Base-by-base conservation (phyloP, 2,888 invertebrate genomes). In the Campaea margaritaria region DNA sequence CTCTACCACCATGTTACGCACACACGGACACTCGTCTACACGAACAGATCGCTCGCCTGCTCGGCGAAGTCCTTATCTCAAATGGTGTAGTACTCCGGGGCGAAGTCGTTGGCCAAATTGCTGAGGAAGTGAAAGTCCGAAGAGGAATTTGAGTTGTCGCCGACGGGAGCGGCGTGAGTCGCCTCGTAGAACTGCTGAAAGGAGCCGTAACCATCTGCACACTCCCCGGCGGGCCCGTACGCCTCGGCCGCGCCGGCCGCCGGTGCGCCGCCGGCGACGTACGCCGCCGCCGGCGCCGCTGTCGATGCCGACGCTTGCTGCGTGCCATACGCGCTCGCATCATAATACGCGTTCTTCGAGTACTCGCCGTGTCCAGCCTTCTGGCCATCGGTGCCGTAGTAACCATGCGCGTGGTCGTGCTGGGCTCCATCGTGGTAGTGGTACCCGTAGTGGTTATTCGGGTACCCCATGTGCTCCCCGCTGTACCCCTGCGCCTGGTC, bases 111-210 rank as follows among this genome's bases (percentile, higher is more conserved):
- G 67, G 97, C 97, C 79, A 98, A 93, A 85, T 97, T 98, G 89
- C 97, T 97, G 66, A 98, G 94, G 85, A 98, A 98, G 87, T 98
- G 98, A 89, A 98, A 98, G 87, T 98, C 98, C 31, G 97, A 97
- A n/a, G 97, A 97, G 82, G 96, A 97, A 84, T 97, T 97, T 74
- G 96, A 97, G 87, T 97, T 97, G 76, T 97, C 97, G 48, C 96
- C 95, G 16, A 94, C 77, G 38, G 92, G 89, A 5, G 93, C 82
- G 56, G 92, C 89, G 76, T 93, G 92, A 59, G 87, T 93, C 59
- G 93, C 93, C 55, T 94, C 93, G 82, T 96, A 96, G 83, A 95
- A 96, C 79, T 95, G 95, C 69, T 95, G 95, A 83, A 95, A 96
- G 59, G 94, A 94, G 70, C 94, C 94, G 82, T 95, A 96, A 63